Percentiles rank a stretch among this genome's conserved stretches.
These are phyloP conservation scores for Halictus ligatus DNA, from an alignment of 2,888 invertebrate species.

Conservation along the genomic window DNA sequence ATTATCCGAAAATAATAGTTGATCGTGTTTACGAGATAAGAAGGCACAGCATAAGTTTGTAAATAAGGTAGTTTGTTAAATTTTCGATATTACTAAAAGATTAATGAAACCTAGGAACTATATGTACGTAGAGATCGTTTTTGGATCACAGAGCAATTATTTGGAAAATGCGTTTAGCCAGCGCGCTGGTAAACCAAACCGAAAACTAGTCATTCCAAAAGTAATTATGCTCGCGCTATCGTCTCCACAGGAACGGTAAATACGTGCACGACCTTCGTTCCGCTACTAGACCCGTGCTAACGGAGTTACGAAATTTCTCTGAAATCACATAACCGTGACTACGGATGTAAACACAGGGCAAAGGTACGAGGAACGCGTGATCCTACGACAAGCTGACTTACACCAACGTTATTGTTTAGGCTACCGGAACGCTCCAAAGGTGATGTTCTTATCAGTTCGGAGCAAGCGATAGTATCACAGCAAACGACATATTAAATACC, in stretches of 20 bases:
- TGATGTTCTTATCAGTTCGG: background rate
- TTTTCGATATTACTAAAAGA: background rate
- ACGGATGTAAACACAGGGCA: slow-evolving; percentile 13
- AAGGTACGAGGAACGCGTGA: background rate
- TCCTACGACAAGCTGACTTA: background rate
- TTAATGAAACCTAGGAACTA: too few relatives aligned
- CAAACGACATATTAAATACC: background rate
- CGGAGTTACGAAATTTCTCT: slow-evolving; percentile 2
- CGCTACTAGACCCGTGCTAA: background rate
- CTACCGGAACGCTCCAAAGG: background rate
- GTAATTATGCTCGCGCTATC: background rate
- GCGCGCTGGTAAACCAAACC: background rate
- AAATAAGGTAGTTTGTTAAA: background rate
- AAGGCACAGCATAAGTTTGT: too few relatives aligned
- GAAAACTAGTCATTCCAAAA: background rate
- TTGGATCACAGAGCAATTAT: background rate
- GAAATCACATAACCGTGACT: slow-evolving; percentile 12
- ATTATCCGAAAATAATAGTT: too few relatives aligned
- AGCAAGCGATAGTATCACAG: background rate
- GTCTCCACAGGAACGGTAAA: background rate
- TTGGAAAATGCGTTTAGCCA: background rate
- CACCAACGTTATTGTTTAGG: background rate
- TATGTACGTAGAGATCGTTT: background rate
- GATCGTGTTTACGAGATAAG: too few relatives aligned
- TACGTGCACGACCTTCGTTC: background rate